These are phyloP conservation scores for Sisor rabdophorus DNA, from an alignment of 2,113 vertebrate species.

Conservation along the genomic window DNA sequence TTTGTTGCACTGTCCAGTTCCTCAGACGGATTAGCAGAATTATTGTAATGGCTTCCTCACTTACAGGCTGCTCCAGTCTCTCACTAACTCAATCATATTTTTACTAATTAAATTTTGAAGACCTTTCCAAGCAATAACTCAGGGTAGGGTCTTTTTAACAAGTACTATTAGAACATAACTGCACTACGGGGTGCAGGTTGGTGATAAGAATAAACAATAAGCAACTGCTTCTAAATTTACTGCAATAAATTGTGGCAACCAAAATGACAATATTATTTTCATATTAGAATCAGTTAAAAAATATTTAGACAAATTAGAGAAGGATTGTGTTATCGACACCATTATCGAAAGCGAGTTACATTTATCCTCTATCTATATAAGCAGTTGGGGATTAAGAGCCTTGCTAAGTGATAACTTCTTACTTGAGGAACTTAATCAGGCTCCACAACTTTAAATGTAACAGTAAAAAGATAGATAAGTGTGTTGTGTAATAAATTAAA, in stretches of 20 bases:
- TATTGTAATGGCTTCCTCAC: slow-evolving; percentile 23
- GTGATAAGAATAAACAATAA: background rate
- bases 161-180: background rate
- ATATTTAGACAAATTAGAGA: too few relatives aligned
- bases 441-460: too few relatives aligned
- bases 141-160: slow-evolving; percentile 24
- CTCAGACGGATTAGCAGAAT: slow-evolving; percentile 27
- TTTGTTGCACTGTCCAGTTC: background rate
- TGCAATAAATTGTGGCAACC: background rate
- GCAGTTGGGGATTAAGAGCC: too few relatives aligned
- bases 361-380: too few relatives aligned
- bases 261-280: too few relatives aligned
- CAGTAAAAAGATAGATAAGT: too few relatives aligned
- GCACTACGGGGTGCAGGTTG: background rate
- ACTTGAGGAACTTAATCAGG: too few relatives aligned
- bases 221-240: background rate
- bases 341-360: too few relatives aligned
- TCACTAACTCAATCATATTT: slow-evolving; percentile 59
- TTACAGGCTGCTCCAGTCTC: slow-evolving; percentile 44
- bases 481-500: too few relatives aligned
- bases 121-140: slow-evolving; percentile 47
- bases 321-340: too few relatives aligned
- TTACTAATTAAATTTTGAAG: slow-evolving; percentile 66
- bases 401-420: too few relatives aligned
- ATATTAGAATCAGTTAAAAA: too few relatives aligned